Evolutionary conservation across 2,888 invertebrate genomes (phyloP).

Genomic region (Troglohyphantes excavatus): DNA sequence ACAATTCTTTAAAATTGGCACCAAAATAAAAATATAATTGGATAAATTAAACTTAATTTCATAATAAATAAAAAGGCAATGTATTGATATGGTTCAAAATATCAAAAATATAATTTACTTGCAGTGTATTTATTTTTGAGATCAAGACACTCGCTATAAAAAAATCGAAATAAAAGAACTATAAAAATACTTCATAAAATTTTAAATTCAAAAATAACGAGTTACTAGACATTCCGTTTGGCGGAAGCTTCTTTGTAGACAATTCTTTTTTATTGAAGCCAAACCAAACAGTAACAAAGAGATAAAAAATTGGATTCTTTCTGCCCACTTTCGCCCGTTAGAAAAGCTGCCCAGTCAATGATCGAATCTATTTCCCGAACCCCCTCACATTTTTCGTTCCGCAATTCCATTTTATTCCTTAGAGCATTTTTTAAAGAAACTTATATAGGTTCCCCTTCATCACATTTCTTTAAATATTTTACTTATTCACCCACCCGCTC

Average conservation of each 20-base stretch:
- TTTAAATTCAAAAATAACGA: too few relatives aligned
- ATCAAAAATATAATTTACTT: too few relatives aligned
- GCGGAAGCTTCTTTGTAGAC: not conserved
- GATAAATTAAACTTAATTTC: too few relatives aligned
- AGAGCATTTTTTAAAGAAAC: not conserved
- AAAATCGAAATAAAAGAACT: too few relatives aligned
- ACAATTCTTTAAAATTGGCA: too few relatives aligned
- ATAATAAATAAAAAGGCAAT: too few relatives aligned
- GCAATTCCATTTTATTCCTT: constrained; percentile 27
- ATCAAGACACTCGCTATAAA: too few relatives aligned
- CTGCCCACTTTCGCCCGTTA: constrained; percentile 28
- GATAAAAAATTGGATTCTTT: constrained; percentile 44
- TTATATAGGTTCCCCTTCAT: constrained; percentile 20
- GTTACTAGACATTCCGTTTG: too few relatives aligned
- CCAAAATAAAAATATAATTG: too few relatives aligned
- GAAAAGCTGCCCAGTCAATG: constrained; percentile 35
- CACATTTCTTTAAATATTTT: not conserved
- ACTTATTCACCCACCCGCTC: constrained; percentile 1
- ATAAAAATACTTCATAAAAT: too few relatives aligned
- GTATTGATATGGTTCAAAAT: too few relatives aligned
- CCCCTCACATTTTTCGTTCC: constrained; percentile 11
- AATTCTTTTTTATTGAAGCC: constrained; percentile 5
- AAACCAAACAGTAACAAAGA: constrained; percentile 5
- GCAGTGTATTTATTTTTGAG: too few relatives aligned
- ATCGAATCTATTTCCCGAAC: constrained; percentile 23